Base-by-base conservation (phyloP, 2,113 vertebrate species). In the Platysteira castanea region DNA sequence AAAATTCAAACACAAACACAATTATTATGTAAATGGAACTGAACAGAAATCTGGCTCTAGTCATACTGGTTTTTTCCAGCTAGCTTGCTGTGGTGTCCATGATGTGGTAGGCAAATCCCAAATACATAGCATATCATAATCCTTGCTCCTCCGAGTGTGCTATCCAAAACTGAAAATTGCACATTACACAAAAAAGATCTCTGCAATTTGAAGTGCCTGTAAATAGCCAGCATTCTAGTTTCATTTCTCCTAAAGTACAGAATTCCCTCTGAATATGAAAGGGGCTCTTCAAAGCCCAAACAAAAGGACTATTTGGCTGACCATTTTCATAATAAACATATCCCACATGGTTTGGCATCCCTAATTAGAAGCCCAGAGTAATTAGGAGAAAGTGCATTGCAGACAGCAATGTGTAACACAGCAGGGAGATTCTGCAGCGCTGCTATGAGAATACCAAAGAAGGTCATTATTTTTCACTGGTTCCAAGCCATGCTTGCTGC, bases 251-350 rank as follows among this genome's bases (percentile, higher is more conserved):
- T 54, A 19, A 94, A 93, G 63, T 70, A 88, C 35, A 84, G 92
- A 97, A 95, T 93, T 94, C 60, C 47, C 73, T 86, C 44, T 90
- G 75, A 95, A 92, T 90, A 93, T 74, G 71, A 94, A 93, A 96
- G 94, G 68, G n/a, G 56, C 15, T 90, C 35, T 93, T 90, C 85
- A 96, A 85, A 91, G 54, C 83, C 71, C 31, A 85, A 91, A 85
- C 87, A 96, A 96, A 95, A 81, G 54, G 84, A 60, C 50, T 85
- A 37, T 76, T 87, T 86, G 93, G 59, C 67, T 83, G 75, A 76
- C 93, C 79, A 93, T 67, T 74, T 94, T 80, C 76, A n/a, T 90
- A 93, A 96, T 94, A 95, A 95, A 94, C 83, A 88, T 91, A 91
- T 91, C 92, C 90, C 84, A 91, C 79, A 74, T 10, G 20, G 90